These are phyloP conservation scores for Mustela lutreola DNA, from an alignment of 2,113 vertebrate genomes.

Conservation along the genomic window DNA sequence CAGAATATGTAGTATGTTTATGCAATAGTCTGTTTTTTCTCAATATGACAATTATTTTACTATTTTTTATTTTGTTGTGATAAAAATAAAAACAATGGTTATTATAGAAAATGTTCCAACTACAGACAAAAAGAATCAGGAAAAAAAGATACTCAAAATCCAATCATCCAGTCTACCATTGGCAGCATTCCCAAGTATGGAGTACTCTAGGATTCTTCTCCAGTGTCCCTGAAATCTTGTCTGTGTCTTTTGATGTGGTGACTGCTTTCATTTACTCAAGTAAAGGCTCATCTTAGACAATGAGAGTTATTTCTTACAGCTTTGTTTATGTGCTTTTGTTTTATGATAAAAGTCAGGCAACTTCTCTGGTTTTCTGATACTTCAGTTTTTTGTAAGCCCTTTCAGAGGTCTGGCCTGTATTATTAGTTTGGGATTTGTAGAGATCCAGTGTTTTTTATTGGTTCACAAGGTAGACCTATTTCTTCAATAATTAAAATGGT, in stretches of 20 bases:
- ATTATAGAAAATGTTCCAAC: not conserved
- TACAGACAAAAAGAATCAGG: not conserved
- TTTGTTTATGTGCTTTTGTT: conserved; percentile 26
- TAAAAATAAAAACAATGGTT: not conserved
- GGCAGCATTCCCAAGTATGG: not conserved
- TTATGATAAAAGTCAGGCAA: not conserved
- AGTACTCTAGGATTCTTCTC: not conserved
- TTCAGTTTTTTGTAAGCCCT: not conserved
- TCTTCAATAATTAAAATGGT: not conserved
- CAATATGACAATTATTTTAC: not conserved
- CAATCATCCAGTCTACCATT: not conserved
- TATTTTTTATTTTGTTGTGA: not conserved
- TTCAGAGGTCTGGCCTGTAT: not conserved
- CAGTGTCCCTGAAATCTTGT: not conserved
- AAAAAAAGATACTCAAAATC: not conserved
- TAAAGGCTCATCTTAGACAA: not conserved
- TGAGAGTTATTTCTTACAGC: conserved; percentile 10
- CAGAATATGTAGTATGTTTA: not conserved
- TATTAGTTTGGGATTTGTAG: not conserved
- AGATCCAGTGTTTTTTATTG: not conserved
- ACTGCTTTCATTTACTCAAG: not conserved
- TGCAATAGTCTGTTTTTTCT: not conserved
- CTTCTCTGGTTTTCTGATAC: not conserved
- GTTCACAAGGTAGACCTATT: not conserved
- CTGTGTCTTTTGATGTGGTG: not conserved